Base-by-base conservation (phyloP, 2,797 vertebrate species). In the Denticeps clupeoides region DNA sequence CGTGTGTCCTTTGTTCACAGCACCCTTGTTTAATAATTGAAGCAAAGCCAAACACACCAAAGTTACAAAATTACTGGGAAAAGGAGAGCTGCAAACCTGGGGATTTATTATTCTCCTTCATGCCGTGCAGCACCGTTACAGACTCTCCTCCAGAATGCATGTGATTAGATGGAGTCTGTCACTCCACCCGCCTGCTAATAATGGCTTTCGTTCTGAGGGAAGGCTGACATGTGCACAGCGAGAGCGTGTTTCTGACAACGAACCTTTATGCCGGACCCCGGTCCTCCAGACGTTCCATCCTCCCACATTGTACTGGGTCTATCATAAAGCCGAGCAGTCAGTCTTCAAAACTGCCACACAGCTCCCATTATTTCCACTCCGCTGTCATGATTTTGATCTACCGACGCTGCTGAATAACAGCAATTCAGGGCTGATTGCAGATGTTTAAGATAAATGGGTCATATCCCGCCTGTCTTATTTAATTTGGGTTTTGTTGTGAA, bases 401-500 rank as follows among this genome's bases (percentile, higher is more conserved):
- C 9, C 29, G 15, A 45, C 50, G 22, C 35, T 16, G 49, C 32
- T 26, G 37, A 42, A 56, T 47, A 48, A 33, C 31, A 38, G 19
- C 43, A 31, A 57, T 28, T 51, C 43, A 18, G n/a, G 21, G 45
- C 33, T 41, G 38, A 48, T 62, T 47, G 16, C 47, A 53, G 40
- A 54, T 55, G 33, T 45, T 19, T 33, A 51, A 45, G 45, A 51
- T 58, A 44, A 54, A 54, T 22, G n/a, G 43, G 8, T 37, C 21
- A 26, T 31, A 35, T 54, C 21, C 7, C 31, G 16, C 35, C 38
- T 33, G 27, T 50, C 48, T 42, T 40, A 8, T 16, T 51, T 47
- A 23, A 19, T 51, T 51, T 40, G 46, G 5, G 24, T n/a, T 37
- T 33, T 25, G 21, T 32, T 33, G 13, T 41, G 35, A 21, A 24